A percentile compares a stretch with the other conserved stretches of the same genome.
Conservation (phyloP, 2,113 vertebrate genomes). For the Lophotis ruficrista region DNA sequence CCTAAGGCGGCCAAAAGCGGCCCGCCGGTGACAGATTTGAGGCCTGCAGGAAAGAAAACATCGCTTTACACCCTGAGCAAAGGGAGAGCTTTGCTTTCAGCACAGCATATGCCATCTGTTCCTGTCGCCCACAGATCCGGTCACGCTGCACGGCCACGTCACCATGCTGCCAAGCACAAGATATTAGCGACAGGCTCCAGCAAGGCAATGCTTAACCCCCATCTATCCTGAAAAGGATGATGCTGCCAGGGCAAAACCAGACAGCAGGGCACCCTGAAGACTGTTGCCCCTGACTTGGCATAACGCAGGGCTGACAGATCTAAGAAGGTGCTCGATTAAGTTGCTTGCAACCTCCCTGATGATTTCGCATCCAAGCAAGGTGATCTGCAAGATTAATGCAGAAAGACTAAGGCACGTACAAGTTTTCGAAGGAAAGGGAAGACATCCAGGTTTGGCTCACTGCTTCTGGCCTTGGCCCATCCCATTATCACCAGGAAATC, state of each 20-base stretch:
- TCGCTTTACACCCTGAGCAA: not conserved
- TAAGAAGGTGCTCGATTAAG: rapidly evolving
- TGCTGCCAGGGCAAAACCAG: not conserved
- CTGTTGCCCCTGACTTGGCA: not conserved
- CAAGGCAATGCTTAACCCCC: not conserved
- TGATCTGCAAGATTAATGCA: not conserved
- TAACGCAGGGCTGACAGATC: rapidly evolving
- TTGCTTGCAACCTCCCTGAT: not conserved
- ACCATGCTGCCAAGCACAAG: not conserved
- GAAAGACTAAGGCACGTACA: not conserved
- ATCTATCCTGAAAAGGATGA: not conserved
- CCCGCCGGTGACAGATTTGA: not conserved
- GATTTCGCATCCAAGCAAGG: not conserved
- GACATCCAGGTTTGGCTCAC: not conserved
- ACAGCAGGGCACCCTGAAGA: rapidly evolving
- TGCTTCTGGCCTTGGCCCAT: not conserved
- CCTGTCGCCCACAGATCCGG: conserved; percentile 14
- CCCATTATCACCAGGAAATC: not conserved
- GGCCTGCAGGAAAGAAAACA: not conserved
- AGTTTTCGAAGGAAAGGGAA: not conserved
- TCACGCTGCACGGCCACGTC: not conserved
- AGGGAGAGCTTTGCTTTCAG: conserved; percentile 18
- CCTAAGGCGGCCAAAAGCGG: not conserved
- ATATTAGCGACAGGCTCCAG: not conserved
- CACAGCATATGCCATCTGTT: conserved; percentile 48